phyloP scores from a whole-genome alignment of 2,888 invertebrate genomes.

The Acrocyrtus sp. region DNA sequence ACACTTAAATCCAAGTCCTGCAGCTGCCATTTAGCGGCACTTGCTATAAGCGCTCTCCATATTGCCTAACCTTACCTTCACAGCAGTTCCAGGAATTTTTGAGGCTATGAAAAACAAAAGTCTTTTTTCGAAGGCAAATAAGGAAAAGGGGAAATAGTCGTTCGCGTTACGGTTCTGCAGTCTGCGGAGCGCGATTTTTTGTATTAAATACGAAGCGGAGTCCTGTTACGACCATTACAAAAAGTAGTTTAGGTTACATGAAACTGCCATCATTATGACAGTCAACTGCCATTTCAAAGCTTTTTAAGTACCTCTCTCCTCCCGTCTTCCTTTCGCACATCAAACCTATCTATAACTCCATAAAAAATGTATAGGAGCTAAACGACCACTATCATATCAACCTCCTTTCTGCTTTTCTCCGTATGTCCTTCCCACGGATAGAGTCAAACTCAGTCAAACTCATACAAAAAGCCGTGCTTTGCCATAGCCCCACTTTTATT shows the following conservation, averaged over 20 bases:
- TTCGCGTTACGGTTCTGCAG: too few relatives aligned
- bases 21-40: too few relatives aligned
- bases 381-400: not conserved
- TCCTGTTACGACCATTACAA: not conserved
- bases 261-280: slow-evolving; percentile 44
- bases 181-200: too few relatives aligned
- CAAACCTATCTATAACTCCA: not conserved
- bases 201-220: too few relatives aligned
- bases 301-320: slow-evolving; percentile 31
- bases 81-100: too few relatives aligned
- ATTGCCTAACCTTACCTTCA: too few relatives aligned
- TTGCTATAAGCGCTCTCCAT: too few relatives aligned
- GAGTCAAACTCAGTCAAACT: not conserved
- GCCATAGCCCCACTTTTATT: slow-evolving; percentile 6
- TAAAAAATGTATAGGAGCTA: not conserved
- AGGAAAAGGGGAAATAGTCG: too few relatives aligned
- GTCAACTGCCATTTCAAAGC: slow-evolving; percentile 40
- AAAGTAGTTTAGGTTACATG: slow-evolving; percentile 43
- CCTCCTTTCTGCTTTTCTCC: slow-evolving; percentile 2
- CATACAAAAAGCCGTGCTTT: not conserved
- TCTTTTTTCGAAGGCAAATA: too few relatives aligned
- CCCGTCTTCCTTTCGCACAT: too few relatives aligned
- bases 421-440: not conserved
- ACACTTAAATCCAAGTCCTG: too few relatives aligned
- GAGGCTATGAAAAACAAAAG: too few relatives aligned